These are phyloP conservation scores for Chalcis sispes DNA, from an alignment of 2,888 invertebrate species.

Conservation along the genomic window DNA sequence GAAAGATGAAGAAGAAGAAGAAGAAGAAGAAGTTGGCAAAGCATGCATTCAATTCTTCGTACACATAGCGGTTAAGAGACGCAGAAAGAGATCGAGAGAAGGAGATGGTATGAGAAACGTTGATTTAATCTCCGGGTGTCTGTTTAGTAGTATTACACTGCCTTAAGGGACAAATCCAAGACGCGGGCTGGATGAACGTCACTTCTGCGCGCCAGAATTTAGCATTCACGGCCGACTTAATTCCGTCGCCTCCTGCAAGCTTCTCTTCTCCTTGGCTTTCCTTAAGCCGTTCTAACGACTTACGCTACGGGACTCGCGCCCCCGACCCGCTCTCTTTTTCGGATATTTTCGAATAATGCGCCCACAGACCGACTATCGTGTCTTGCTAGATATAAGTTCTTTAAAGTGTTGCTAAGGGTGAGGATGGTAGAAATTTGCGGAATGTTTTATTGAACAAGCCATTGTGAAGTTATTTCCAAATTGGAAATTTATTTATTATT, in stretches of 20 bases:
- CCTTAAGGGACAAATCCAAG: constrained; percentile 68
- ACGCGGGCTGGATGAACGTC: constrained; percentile 59
- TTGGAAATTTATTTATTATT: too few relatives aligned
- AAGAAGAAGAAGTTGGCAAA: neutral
- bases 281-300: constrained; percentile 27
- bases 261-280: constrained; percentile 21
- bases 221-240: constrained; percentile 60
- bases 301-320: too few relatives aligned
- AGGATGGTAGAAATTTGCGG: too few relatives aligned
- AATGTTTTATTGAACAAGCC: too few relatives aligned
- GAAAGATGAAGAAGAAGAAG: constrained; percentile 37
- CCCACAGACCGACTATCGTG: too few relatives aligned
- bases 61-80: too few relatives aligned
- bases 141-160: constrained; percentile 70
- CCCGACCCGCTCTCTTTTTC: too few relatives aligned
- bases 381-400: too few relatives aligned
- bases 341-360: neutral
- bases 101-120: constrained; percentile 54
- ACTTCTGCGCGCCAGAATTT: constrained; percentile 49
- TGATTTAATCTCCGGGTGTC: constrained; percentile 69
- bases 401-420: too few relatives aligned
- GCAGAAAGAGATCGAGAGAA: neutral
- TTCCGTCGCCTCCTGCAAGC: constrained; percentile 50
- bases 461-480: too few relatives aligned
- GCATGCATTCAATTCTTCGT: too few relatives aligned